Evolutionary conservation across 37 sponge, comb jelly and placozoan species (phyloP), one percentile per base, ranked within the genome.

Genomic region (Chondrilla cf. caribensis): DNA sequence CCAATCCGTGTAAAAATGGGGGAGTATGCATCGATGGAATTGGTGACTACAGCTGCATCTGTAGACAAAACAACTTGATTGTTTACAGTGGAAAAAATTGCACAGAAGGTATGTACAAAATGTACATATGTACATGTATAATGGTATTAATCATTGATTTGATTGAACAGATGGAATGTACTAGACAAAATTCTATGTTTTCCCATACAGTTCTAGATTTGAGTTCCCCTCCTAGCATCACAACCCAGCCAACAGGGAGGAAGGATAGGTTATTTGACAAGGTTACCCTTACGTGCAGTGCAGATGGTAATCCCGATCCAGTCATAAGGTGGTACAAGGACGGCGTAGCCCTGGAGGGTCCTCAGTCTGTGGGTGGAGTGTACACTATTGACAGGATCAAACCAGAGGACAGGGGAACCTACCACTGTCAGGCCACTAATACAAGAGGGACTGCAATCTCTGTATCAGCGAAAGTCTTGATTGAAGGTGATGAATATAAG

Each of bases 371-470:
- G 51, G 76, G 76, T 39, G 24, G 6, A 39, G 44, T 24, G 43
- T 73, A 73, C 24, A 39, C 41, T 14, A 73, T 73, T 22, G 25
- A 37, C 15, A 24, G 24, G 41, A 37, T 73, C 24, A 11, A 1
- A 39, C 43, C 76, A 73, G 44, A 15, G 24, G 76, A 73, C 76
- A 73, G 76, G 25, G 76, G 76, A 73, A 22, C 25, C 40, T 73
- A 73, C 24, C 76, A 73, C 43, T 73, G 76, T 39, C n/a, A 42
- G 36, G 76, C 76, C 39, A 39, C 76, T 4, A 73, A 42, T 40
- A 19, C 40, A 14, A 47, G 51, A 47, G 51, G 51, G 2, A 2
- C 42, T 17, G 44, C 31, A 3, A 37, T 25, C 15, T 31, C 36
- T 36, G 40, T 39, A 1, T 73, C 76, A 38, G 24, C 76, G 9